These are phyloP conservation scores for Aspidiotus destructor DNA, from an alignment of 2,888 invertebrate species.

Conservation along the genomic window DNA sequence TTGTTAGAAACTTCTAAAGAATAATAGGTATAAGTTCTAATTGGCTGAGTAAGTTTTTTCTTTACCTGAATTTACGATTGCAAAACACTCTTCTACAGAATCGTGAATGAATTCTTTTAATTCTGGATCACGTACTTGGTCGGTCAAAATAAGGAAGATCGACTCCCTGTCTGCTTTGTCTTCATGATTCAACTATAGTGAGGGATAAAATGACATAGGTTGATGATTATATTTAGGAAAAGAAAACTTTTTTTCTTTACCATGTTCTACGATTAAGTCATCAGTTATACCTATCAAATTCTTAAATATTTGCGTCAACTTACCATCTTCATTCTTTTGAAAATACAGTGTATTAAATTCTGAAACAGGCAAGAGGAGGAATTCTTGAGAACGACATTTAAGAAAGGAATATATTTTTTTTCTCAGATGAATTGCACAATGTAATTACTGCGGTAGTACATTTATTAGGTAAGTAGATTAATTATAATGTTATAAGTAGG, in stretches of 20 bases:
- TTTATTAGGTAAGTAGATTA: too few species aligned
- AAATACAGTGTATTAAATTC: slow-evolving; percentile 40
- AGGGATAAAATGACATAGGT: background rate
- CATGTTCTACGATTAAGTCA: background rate
- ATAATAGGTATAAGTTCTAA: too few species aligned
- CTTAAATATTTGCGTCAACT: slow-evolving; percentile 23
- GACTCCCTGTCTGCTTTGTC: slow-evolving; percentile 37
- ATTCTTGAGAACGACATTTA: too few species aligned
- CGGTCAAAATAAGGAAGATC: slow-evolving; percentile 37
- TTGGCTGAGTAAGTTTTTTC: background rate
- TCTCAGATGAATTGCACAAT: too few species aligned
- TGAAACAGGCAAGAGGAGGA: slow-evolving; percentile 34
- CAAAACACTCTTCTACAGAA: slow-evolving; percentile 39
- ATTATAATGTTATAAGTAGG: too few species aligned
- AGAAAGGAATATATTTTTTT: too few species aligned
- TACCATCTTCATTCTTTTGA: slow-evolving; percentile 39
- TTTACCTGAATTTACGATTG: slow-evolving; percentile 35
- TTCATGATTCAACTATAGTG: slow-evolving; percentile 37
- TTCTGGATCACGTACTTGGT: slow-evolving; percentile 38
- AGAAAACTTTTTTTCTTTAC: too few species aligned
- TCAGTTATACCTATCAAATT: background rate
- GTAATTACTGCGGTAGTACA: too few species aligned
- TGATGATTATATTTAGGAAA: background rate
- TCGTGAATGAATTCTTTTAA: slow-evolving; percentile 39
- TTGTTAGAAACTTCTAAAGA: too few species aligned